A percentile compares a stretch with the other conserved stretches of the same genome.
Conservation (phyloP, 1,140 invertebrate genomes). For the Chironomus tepperi region DNA sequence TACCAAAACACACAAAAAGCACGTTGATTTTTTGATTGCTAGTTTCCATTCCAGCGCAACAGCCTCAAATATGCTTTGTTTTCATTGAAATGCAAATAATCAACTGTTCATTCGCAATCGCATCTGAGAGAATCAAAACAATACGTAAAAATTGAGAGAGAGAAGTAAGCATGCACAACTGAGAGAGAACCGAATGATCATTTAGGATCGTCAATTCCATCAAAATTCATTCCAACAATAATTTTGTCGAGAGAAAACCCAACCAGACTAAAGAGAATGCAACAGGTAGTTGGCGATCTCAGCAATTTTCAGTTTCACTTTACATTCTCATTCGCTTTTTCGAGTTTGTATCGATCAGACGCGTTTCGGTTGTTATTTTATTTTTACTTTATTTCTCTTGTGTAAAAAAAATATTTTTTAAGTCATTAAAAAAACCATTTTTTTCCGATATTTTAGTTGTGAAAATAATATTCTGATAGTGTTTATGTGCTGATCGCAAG, state of each 20-base stretch:
- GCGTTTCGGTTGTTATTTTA: not conserved
- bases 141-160: not conserved
- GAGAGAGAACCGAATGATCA: not conserved
- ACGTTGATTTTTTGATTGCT: not conserved
- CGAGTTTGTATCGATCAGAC: slow-evolving; percentile 6
- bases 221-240: not conserved
- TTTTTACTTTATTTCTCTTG: not conserved
- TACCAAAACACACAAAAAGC: not conserved
- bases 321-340: not conserved
- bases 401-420: not conserved
- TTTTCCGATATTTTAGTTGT: slow-evolving; percentile 1
- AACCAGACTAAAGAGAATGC: not conserved
- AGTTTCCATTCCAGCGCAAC: not conserved
- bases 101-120: not conserved
- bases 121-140: not conserved
- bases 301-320: not conserved
- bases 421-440: not conserved
- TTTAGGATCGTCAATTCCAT: not conserved
- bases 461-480: not conserved
- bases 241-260: not conserved
- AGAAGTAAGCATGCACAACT: not conserved
- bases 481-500: not conserved
- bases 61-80: too few relatives aligned
- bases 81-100: not conserved
- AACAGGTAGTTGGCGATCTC: slow-evolving; percentile 3